These are phyloP conservation scores for cat (Felis catus) DNA, from an alignment of 2,113 vertebrate genomes.

Conservation along the genomic window DNA sequence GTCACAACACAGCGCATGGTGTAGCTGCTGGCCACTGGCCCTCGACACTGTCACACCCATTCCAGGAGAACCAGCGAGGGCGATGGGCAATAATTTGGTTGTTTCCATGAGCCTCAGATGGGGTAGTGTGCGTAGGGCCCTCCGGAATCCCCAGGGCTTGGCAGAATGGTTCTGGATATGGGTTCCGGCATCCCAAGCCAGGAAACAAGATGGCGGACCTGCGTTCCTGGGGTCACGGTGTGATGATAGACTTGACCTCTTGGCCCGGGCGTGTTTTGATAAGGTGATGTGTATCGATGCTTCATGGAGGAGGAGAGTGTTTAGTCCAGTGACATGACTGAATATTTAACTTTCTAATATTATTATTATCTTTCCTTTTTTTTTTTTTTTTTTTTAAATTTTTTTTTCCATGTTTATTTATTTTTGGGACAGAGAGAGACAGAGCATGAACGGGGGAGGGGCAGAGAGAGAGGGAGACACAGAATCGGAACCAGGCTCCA, in stretches of 20 bases:
- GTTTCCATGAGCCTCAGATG: not conserved
- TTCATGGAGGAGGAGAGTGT: not conserved
- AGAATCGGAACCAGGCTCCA: no score
- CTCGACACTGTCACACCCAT: not conserved
- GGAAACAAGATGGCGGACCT: not conserved
- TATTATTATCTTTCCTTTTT: not conserved
- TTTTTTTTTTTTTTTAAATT: no score
- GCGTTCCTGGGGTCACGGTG: not conserved
- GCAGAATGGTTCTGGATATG: not conserved
- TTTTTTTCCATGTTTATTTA: no score
- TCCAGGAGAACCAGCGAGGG: not conserved
- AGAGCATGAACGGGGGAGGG: no score
- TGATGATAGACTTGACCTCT: not conserved
- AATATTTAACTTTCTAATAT: not conserved
- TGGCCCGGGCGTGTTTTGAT: not conserved
- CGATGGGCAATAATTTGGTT: fast-evolving
- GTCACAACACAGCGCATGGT: no score
- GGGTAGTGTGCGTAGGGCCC: not conserved
- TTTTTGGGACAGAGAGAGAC: no score
- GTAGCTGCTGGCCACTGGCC: not conserved
- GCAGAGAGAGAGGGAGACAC: no score
- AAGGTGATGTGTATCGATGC: not conserved
- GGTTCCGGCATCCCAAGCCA: not conserved
- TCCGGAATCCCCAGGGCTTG: not conserved
- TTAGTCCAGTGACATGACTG: not conserved